phyloP scores from a whole-genome alignment of 2,113 vertebrate species.

The Zosterops pallidus region DNA sequence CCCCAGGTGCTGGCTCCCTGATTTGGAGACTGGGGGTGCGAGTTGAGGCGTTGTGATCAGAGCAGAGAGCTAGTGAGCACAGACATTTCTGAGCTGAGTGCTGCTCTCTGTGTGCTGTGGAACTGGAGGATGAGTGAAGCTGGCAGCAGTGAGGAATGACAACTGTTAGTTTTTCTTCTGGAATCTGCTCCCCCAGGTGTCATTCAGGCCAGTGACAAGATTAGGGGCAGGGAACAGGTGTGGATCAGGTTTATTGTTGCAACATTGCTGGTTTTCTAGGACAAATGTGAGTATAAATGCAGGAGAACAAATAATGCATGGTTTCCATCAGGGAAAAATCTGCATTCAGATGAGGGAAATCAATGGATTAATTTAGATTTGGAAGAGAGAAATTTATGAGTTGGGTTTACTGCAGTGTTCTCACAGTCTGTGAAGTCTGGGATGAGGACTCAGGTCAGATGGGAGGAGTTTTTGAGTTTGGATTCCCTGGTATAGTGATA shows the following conservation, averaged over 20 bases:
- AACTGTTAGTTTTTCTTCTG: neutral
- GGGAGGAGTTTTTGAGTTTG: neutral
- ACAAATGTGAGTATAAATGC: neutral
- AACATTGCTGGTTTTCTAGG: neutral
- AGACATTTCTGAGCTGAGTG: neutral
- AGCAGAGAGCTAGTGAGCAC: neutral
- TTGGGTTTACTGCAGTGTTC: neutral
- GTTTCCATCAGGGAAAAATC: neutral
- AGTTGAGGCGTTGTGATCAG: neutral
- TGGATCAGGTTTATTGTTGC: neutral
- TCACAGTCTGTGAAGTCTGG: neutral
- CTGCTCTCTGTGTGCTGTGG: neutral
- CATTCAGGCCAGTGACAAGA: neutral
- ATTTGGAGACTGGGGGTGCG: neutral
- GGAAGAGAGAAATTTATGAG: neutral
- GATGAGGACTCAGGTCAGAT: neutral
- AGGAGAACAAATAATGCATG: neutral
- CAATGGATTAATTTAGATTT: neutral
- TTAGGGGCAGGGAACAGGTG: neutral
- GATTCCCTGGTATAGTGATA: neutral
- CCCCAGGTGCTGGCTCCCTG: neutral
- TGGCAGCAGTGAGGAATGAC: slow-evolving; percentile 12
- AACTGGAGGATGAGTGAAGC: neutral
- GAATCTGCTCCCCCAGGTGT: neutral
- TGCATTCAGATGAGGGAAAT: neutral